Evolutionary conservation across 2,888 invertebrate genomes (phyloP).

Genomic region (Tolmerus cingulatus): DNA sequence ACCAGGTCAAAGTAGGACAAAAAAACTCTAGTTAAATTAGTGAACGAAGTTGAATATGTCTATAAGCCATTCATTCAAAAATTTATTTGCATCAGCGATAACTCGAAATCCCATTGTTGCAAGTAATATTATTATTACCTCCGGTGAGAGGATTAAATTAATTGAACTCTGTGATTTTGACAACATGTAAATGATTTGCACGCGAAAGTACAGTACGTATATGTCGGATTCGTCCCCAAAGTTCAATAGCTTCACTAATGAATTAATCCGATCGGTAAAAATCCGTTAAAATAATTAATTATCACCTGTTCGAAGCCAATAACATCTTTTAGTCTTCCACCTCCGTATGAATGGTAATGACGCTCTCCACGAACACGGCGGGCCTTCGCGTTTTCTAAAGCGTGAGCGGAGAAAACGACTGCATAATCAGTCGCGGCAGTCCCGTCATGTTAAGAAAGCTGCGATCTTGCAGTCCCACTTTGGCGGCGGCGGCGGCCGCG

Average conservation of each 20-base stretch:
- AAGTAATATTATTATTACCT: not conserved
- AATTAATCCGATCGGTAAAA: not conserved
- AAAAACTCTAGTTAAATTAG: not conserved
- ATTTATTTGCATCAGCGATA: not conserved
- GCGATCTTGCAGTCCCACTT: not conserved
- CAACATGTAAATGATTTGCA: constrained; percentile 9
- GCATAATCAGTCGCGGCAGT: not conserved
- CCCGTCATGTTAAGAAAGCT: not conserved
- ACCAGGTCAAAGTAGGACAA: no score
- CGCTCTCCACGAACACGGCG: not conserved
- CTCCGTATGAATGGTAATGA: not conserved
- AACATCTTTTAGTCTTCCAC: not conserved
- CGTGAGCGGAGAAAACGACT: constrained; percentile 21
- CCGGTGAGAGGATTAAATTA: not conserved
- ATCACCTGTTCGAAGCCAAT: not conserved
- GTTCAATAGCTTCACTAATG: constrained; percentile 3
- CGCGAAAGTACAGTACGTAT: not conserved
- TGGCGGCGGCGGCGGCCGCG: not conserved
- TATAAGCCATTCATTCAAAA: not conserved
- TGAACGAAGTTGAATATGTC: not conserved
- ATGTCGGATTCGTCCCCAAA: not conserved
- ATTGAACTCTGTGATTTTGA: not conserved
- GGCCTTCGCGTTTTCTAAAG: constrained; percentile 9
- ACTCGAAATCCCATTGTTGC: not conserved
- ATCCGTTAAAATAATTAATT: constrained; percentile 19